Base-by-base conservation (phyloP, 1,140 invertebrate species). In the Philotrypesis tridentata region DNA sequence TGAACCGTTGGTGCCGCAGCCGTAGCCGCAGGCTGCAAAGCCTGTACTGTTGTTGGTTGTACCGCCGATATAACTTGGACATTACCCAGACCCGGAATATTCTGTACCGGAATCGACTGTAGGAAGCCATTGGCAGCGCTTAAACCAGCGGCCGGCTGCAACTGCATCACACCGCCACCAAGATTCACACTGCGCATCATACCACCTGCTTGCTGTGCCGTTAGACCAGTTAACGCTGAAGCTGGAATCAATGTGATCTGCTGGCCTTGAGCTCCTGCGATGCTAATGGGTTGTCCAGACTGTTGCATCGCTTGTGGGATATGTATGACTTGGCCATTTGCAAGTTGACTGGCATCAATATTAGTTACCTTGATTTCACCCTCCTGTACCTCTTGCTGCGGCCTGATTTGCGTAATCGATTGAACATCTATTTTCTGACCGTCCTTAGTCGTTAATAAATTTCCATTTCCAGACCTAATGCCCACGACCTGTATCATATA, bases 41-140 rank as follows among this genome's bases (percentile, higher is more conserved):
- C 87, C 82, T 92, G 91, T 3, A 92, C 87, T 0, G 90, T 85
- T 0, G 89, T 86, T 6, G 88, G 89, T 68, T 90, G 92, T 37
- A 93, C 85, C 0, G 94, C 93, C 2, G 94, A 94, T 70, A 95
- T 95, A 0, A 96, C 94, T 91, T 96, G 95, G 3, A 96, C 95
- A 85, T 96, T 96, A 31, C 96, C 96, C 21, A 97, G 86, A 8
- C 96, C 96, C 72, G 94, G 94, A 65, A 96, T 95, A 89, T 95
- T 95, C 87, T 95, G 95, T 17, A 95, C 92, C 0, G 94, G 93
- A 82, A 95, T 91, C 1, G 94, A 93, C 84, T 95, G 94, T 2
- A 95, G 84, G 74, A 92, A 92, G 14, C 91, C 89, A 60, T 91
- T 92, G 1, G 89, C 82, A 0, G 88, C 83, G 21, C 88, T 89